phyloP scores from a whole-genome alignment of 2,113 vertebrate genomes.

The Oenanthe oenanthe region DNA sequence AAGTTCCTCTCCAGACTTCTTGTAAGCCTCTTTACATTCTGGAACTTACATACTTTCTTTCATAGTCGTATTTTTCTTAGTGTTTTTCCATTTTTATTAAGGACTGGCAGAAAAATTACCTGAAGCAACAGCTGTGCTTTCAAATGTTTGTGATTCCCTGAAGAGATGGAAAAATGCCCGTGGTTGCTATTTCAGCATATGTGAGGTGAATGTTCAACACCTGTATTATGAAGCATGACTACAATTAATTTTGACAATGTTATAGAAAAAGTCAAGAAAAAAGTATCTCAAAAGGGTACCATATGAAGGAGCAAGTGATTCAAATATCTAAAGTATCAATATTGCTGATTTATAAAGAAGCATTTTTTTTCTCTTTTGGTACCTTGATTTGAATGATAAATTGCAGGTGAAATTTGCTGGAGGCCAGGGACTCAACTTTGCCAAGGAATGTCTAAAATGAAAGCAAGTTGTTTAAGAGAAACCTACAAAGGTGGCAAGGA shows the following conservation, averaged over 20 bases:
- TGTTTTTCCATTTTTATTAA: background rate
- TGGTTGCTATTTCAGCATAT: slow-evolving; percentile 21
- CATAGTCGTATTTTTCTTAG: background rate
- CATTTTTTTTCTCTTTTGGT: slow-evolving; percentile 1
- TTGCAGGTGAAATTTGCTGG: background rate
- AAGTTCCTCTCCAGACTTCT: background rate
- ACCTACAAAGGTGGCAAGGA: background rate
- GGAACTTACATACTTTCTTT: background rate
- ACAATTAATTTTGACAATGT: slow-evolving; percentile 64
- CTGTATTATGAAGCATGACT: slow-evolving; percentile 17
- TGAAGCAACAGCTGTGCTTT: slow-evolving; percentile 30
- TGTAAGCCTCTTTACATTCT: background rate
- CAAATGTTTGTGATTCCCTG: background rate
- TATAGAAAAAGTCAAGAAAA: background rate
- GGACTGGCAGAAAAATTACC: background rate
- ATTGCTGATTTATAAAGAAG: slow-evolving; percentile 34
- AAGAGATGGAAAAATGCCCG: background rate
- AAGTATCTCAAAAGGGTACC: background rate
- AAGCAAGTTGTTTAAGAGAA: background rate
- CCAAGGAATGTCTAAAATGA: background rate
- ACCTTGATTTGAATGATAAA: slow-evolving; percentile 13
- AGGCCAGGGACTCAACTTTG: background rate
- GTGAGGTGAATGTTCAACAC: slow-evolving; percentile 10
- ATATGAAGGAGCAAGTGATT: slow-evolving; percentile 57
- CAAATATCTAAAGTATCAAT: slow-evolving; percentile 60